phyloP scores from a whole-genome alignment of 1,140 invertebrate species.

The Dinothrombium tinctorium region DNA sequence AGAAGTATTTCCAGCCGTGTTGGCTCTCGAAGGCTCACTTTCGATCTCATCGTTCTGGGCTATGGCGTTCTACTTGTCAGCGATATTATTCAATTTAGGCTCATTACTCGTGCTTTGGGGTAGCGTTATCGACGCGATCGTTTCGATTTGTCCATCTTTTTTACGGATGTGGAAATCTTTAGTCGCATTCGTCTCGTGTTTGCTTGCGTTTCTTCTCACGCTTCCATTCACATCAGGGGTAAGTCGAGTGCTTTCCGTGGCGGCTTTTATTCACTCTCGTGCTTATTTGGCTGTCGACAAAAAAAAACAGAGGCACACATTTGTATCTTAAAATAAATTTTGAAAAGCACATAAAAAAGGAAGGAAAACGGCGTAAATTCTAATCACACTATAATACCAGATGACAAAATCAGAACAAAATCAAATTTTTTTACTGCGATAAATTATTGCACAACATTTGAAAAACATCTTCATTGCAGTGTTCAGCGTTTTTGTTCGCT shows the following conservation, averaged over 20 bases:
- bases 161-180: slow-evolving; percentile 61
- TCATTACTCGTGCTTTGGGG: slow-evolving; percentile 50
- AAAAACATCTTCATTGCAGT: not conserved
- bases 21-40: slow-evolving; percentile 35
- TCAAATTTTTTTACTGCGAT: too few relatives aligned
- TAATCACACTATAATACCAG: too few relatives aligned
- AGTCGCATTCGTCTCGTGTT: slow-evolving; percentile 60
- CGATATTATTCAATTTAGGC: slow-evolving; percentile 60
- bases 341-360: not conserved
- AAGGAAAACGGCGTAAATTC: not conserved
- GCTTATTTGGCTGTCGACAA: not conserved
- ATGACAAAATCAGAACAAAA: too few relatives aligned
- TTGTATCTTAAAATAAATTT: not conserved
- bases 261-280: not conserved
- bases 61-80: slow-evolving; percentile 54
- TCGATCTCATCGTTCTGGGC: slow-evolving; percentile 59
- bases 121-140: slow-evolving; percentile 45
- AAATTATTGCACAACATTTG: not conserved
- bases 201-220: slow-evolving; percentile 51
- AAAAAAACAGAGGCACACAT: not conserved
- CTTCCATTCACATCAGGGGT: slow-evolving; percentile 74
- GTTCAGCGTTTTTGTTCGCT: not conserved
- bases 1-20: slow-evolving; percentile 55
- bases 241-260: too few relatives aligned
- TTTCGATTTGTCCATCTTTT: slow-evolving; percentile 68